Conservation (phyloP, 1,140 invertebrate genomes). For the Steinernema khuongi region DNA sequence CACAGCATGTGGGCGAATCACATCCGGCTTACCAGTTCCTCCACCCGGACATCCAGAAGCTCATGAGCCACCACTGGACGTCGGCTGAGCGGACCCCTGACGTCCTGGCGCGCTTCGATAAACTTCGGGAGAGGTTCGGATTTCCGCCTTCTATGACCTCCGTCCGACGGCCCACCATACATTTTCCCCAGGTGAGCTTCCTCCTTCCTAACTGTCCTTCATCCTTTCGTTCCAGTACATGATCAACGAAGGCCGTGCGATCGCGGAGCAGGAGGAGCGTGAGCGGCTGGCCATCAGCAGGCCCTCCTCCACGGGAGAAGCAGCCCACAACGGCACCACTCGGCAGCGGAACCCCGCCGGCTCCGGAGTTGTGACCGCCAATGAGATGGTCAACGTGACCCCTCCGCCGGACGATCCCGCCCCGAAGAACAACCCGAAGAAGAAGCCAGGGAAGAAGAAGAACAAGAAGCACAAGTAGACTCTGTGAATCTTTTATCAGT, state of each 20-base stretch:
- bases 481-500: not conserved
- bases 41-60: not conserved
- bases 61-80: slow-evolving; percentile 1
- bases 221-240: not conserved
- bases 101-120: not conserved
- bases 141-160: not conserved
- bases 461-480: not conserved
- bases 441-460: not conserved
- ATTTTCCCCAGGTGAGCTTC: not conserved
- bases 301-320: not conserved
- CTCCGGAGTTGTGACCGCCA: not conserved
- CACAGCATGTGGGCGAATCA: not conserved
- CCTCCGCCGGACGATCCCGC: not conserved
- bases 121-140: not conserved
- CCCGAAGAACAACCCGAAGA: not conserved
- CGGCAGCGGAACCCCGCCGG: not conserved
- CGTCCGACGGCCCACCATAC: not conserved
- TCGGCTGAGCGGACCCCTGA: not conserved
- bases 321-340: not conserved
- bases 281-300: not conserved
- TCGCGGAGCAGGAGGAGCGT: not conserved
- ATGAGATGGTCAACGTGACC: not conserved
- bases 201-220: not conserved
- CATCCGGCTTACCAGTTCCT: not conserved
- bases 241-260: not conserved